Evolutionary conservation across 1,140 invertebrate species (phyloP).

Genomic region (Triops cancriformis): DNA sequence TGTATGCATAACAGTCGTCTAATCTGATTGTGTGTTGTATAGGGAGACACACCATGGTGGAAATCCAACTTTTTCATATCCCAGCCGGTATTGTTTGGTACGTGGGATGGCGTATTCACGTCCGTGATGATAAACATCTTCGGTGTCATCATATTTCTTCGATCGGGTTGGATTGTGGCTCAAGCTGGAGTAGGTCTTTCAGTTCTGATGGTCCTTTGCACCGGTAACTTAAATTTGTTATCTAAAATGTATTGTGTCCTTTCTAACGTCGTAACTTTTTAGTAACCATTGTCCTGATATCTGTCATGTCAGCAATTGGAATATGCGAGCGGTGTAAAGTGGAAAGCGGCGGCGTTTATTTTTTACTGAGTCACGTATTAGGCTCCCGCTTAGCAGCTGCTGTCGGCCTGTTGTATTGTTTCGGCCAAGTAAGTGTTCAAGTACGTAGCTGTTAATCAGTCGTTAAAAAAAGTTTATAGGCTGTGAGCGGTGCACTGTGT

Average conservation of each 20-base stretch:
- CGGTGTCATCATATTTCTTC: constrained; percentile 90
- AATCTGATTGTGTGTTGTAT: constrained; percentile 34
- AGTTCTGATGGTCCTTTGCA: constrained; percentile 75
- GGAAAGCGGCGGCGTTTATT: constrained; percentile 92
- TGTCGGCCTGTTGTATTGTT: constrained; percentile 86
- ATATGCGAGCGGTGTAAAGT: constrained; percentile 91
- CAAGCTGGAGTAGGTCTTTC: constrained; percentile 85
- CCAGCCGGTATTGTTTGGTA: constrained; percentile 88
- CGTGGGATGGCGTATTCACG: constrained; percentile 95
- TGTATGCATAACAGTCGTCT: neutral
- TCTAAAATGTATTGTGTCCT: constrained; percentile 18
- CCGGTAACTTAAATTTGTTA: constrained; percentile 48
- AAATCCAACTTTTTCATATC: constrained; percentile 88
- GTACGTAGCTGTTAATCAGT: neutral
- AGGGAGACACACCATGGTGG: constrained; percentile 79
- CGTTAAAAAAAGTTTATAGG: constrained; percentile 48
- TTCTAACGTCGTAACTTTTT: constrained; percentile 35
- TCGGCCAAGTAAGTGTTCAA: constrained; percentile 66
- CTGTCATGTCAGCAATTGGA: constrained; percentile 85
- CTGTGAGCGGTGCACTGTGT: constrained; percentile 88
- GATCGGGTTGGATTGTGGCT: constrained; percentile 94
- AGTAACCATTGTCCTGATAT: constrained; percentile 78
- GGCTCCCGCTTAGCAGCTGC: constrained; percentile 86
- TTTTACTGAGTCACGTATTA: constrained; percentile 84
- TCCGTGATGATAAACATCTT: constrained; percentile 92